phyloP scores from a whole-genome alignment of 2,113 vertebrate genomes.

The human (Homo sapiens) region GRCh38 chr6:116374501-116375000 shows the following conservation, averaged over 20 bases:
- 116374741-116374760: neutral
- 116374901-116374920: neutral
- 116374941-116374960: neutral
- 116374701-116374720: neutral
- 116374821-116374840: neutral
- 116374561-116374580: neutral
- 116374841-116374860: neutral
- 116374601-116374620: neutral
- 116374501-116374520: neutral
- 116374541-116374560: neutral
- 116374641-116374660: neutral
- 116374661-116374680: neutral
- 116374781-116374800: neutral
- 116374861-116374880: neutral
- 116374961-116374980: conserved; percentile 34
- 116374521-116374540: neutral
- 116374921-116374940: neutral
- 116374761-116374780: neutral
- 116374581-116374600: neutral
- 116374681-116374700: neutral
- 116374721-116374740: neutral
- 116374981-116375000: neutral
- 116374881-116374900: neutral
- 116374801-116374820: neutral
- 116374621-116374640: neutral